These are phyloP conservation scores for Esox lucius DNA, from an alignment of 2,797 vertebrate genomes.

Conservation along the genomic window DNA sequence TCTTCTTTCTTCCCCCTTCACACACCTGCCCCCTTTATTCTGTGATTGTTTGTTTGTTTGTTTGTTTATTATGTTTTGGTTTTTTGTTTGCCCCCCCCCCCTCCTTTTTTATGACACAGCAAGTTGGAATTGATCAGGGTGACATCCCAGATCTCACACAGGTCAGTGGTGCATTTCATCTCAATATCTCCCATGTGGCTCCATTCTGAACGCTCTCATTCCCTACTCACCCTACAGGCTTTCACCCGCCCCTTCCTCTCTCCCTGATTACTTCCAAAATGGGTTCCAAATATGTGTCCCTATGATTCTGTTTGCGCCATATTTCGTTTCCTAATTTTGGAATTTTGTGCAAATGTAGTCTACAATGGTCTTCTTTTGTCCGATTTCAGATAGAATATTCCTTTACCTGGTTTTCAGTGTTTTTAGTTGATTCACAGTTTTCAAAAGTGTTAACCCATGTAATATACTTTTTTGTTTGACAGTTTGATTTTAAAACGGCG, in stretches of 20 bases:
- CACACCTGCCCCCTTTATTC: slow-evolving; percentile 47
- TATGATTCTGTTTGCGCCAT: background rate
- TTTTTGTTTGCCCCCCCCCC: slow-evolving; percentile 63
- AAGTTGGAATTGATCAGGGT: slow-evolving; percentile 97
- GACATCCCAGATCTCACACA: slow-evolving; percentile 96
- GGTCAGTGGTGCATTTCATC: slow-evolving; percentile 88
- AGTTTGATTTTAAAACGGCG: background rate
- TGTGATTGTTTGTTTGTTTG: slow-evolving; percentile 51
- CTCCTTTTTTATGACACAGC: slow-evolving; percentile 89
- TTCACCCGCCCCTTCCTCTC: slow-evolving; percentile 62
- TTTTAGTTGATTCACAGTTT: background rate
- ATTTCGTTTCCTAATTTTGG: background rate
- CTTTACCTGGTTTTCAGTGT: background rate
- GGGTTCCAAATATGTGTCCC: background rate
- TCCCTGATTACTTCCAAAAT: slow-evolving; percentile 32
- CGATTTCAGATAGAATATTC: background rate
- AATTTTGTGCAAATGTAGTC: background rate
- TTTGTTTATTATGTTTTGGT: slow-evolving; percentile 68
- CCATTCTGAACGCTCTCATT: slow-evolving; percentile 73
- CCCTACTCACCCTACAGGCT: slow-evolving; percentile 80
- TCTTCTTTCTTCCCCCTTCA: slow-evolving; percentile 77
- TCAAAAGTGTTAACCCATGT: background rate
- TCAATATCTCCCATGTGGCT: slow-evolving; percentile 78
- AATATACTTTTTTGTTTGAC: background rate
- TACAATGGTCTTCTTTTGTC: background rate